These are phyloP conservation scores for Malurus elegans DNA, from an alignment of 2,113 vertebrate genomes.

Conservation along the genomic window DNA sequence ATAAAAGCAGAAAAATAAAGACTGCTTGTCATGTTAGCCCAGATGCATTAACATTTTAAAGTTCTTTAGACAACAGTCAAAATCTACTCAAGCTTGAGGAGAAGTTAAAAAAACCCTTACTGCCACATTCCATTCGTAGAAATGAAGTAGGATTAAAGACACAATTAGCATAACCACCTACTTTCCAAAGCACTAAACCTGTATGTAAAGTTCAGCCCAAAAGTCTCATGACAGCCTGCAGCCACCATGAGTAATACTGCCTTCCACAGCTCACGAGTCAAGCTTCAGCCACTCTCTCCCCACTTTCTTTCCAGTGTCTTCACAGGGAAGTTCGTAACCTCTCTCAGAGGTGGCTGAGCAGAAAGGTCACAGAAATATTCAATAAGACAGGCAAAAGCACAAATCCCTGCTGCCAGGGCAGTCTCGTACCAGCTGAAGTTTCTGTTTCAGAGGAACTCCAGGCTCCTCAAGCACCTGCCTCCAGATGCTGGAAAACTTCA, in stretches of 20 bases:
- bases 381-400: background rate
- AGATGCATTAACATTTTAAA: background rate
- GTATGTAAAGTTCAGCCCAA: background rate
- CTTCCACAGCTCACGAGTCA: background rate
- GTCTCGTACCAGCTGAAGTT: fast-evolving
- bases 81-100: background rate
- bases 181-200: constrained; percentile 9
- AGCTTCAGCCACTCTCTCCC: background rate
- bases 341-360: background rate
- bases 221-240: constrained; percentile 21
- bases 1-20: background rate
- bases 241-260: background rate
- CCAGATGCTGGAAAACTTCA: background rate
- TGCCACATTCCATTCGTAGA: background rate
- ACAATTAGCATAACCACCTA: background rate
- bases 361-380: background rate
- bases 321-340: background rate
- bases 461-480: background rate
- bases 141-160: background rate
- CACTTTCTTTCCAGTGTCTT: background rate
- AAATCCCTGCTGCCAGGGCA: background rate
- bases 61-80: background rate
- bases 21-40: background rate
- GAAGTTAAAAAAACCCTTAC: background rate
- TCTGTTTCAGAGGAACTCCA: background rate